Evolutionary conservation across 2,113 vertebrate genomes (phyloP), one percentile per base, ranked within the genome.

Genomic region (Sminthopsis crassicaudata): DNA sequence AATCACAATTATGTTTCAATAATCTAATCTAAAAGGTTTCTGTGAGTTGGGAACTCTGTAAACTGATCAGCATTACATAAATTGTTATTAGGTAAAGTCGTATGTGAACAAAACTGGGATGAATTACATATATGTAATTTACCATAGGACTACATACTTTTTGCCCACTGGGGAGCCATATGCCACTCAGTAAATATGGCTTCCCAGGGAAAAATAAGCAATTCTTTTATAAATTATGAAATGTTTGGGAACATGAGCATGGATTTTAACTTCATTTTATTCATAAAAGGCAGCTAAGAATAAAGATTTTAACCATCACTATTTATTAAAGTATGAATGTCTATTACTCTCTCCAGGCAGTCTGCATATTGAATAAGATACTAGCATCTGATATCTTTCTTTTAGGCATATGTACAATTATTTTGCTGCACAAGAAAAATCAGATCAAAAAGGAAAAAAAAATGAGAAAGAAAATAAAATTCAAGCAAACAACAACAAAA

Each of bases 161-260:
- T 36, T 89, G 57, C 46, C 48, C 19, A 88, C 25, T 92, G 24
- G 48, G n/a, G 91, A 94, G 93, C 46, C 46, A 96, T 26, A 76
- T 30, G 12, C 7, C 14, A 60, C 36, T 54, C 52, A 53, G 30
- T 30, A 90, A 2, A 7, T 91, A 23, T 25, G 90, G 12, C 2
- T 53, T 67, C 92, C 55, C 25, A 90, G 55, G 30, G 30, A 84
- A 14, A 90, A 92, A 2, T 30, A 90, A 27, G 8, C 2, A 42
- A 84, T 84, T 25, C 54, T 93, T 25, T 94, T 92, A 23, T 95
- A 91, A 93, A 91, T 96, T n/a, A 91, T 46, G 12, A 91, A 1
- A 25, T 67, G 0, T 26, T 27, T 92, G 6, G 16, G 57, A 2
- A 22, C 30, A 48, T 57, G 1, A 36, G 6, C 55, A 11, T 42